A percentile compares a stretch with the other conserved stretches of the same genome.
phyloP scores from a whole-genome alignment of 2,797 vertebrate species.

The Schizopygopsis pylzovi region DNA sequence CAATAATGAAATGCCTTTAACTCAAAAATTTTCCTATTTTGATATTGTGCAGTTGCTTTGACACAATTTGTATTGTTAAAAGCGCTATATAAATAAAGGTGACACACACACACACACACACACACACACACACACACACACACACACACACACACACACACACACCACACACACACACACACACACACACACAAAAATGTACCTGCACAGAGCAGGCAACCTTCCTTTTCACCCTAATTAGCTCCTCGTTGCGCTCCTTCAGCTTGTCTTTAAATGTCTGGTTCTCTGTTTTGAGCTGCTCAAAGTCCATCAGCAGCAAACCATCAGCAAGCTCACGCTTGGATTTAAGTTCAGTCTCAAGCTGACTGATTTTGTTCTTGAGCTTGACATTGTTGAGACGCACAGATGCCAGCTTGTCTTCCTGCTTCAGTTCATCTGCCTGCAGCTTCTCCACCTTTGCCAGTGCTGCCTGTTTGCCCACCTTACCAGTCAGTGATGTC shows the following conservation, averaged over 20 bases:
- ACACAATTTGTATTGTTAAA: too few relatives aligned
- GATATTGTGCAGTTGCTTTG: too few relatives aligned
- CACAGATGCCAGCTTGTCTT: constrained; percentile 70
- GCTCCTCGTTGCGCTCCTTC: constrained; percentile 73
- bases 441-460: constrained; percentile 70
- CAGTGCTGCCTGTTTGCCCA: constrained; percentile 68
- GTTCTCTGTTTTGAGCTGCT: constrained; percentile 79
- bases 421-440: constrained; percentile 66
- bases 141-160: too few relatives aligned
- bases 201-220: constrained; percentile 69
- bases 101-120: too few relatives aligned
- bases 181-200: too few relatives aligned
- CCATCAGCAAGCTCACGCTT: constrained; percentile 65
- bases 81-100: too few relatives aligned
- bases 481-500: constrained; percentile 63
- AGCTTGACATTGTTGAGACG: constrained; percentile 77
- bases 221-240: constrained; percentile 73
- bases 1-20: too few relatives aligned
- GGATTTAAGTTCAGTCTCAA: constrained; percentile 68
- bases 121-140: too few relatives aligned
- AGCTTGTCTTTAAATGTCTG: constrained; percentile 75
- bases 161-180: too few relatives aligned
- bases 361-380: constrained; percentile 66
- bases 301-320: constrained; percentile 71
- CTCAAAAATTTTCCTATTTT: too few relatives aligned